Conservation (phyloP, 2,888 invertebrate genomes). For the Tortricodes alternella region DNA sequence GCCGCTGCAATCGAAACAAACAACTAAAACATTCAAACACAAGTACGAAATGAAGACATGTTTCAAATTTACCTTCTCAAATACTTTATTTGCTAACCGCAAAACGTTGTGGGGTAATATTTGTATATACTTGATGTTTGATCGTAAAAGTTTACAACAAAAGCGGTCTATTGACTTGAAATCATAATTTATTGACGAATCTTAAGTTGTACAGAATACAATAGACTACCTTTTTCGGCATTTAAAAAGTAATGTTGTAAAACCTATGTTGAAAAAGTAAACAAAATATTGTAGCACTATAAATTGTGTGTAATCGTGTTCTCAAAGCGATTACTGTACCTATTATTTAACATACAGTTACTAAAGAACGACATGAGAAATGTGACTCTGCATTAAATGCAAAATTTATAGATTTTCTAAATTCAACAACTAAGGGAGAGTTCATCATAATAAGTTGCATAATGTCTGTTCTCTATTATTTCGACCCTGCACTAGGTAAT, state of each 20-base stretch:
- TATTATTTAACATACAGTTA: too few species aligned
- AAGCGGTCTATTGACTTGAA: neutral
- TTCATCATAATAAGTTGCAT: too few species aligned
- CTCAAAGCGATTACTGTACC: too few species aligned
- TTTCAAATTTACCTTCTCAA: slow-evolving; percentile 38
- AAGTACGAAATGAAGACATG: slow-evolving; percentile 44
- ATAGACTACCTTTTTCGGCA: neutral
- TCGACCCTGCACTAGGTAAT: too few species aligned
- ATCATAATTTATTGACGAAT: too few species aligned
- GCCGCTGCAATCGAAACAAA: slow-evolving; percentile 17
- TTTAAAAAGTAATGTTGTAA: neutral
- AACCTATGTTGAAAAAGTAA: neutral
- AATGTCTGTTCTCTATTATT: too few species aligned
- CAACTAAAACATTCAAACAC: slow-evolving; percentile 37
- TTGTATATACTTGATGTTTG: neutral
- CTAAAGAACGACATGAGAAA: too few species aligned
- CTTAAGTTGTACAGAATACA: neutral
- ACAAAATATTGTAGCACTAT: neutral
- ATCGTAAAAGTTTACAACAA: neutral
- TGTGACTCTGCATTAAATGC: too few species aligned
- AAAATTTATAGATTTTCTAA: too few species aligned
- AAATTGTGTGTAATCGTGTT: too few species aligned
- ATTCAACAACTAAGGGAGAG: too few species aligned
- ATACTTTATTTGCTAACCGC: slow-evolving; percentile 32
- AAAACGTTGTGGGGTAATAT: slow-evolving; percentile 25